Base-by-base conservation (phyloP, 1,140 invertebrate species). In the Arctopsyche grandis region DNA sequence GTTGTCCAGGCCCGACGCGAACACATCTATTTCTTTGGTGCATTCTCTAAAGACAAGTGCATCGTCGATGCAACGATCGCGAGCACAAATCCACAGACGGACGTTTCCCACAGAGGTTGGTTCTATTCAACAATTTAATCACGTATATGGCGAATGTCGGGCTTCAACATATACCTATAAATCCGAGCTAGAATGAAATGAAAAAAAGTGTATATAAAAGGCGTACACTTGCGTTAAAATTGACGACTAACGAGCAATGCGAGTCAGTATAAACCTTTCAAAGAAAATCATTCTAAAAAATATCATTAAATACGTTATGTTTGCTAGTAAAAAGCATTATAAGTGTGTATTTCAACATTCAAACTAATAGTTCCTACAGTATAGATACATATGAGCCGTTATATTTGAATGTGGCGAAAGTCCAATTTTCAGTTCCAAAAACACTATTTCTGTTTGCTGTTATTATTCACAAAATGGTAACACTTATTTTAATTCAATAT, bases 71-170 rank as follows among this genome's bases (percentile, higher is more conserved):
- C 58, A 24, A 12, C 63, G 24, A 24, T 12, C 21, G 12, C 22
- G 9, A 24, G 63, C 48, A 52, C 16, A 52, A 52, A 52, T 14
- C 48, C 1, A 52, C 16, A 3, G 9, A 26, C 14, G 21, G 63
- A 66, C 63, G 19, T 66, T 66, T 66, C 63, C 63, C 63, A 66
- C 63, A 66, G 19, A 26, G 12, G 16, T 21, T 16, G 16, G 14
- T 21, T 66, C 63, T 66, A 66, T 66, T 66, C 24, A 66, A 66
- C 24, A 66, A 66, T 66, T 66, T 66, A 66, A 66, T 66, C 63
- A 66, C 63, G 63, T 66, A 66, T 29, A 52, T 52, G 48, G 16
- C 12, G 48, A 52, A 52, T 16, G 29, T 38, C 29, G 29, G 3
- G 7, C 29, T n/a, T 1, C 1, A 52, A 12, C 48, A 52, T 10